Conservation (phyloP, 2,113 vertebrate genomes). For the Triplophysa tibetana region DNA sequence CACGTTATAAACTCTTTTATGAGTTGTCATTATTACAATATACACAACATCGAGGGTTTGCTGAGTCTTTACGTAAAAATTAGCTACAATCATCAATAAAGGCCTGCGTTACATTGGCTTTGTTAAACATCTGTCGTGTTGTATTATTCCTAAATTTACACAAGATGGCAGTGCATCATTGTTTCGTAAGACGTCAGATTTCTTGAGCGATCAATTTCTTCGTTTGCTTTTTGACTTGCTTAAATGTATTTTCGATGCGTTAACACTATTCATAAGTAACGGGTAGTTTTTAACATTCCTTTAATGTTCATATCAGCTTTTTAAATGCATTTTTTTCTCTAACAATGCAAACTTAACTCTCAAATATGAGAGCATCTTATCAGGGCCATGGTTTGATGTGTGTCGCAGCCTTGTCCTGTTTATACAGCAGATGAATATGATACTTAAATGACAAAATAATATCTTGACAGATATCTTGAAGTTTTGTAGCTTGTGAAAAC, state of each 20-base stretch:
- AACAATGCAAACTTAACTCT: no score
- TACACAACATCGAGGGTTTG: not conserved
- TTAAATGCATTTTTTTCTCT: no score
- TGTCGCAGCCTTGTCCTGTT: no score
- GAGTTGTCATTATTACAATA: not conserved
- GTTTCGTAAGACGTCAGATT: not conserved
- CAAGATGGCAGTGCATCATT: constrained; percentile 53
- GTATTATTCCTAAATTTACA: constrained; percentile 51
- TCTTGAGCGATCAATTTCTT: not conserved
- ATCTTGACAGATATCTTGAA: no score
- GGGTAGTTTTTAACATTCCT: not conserved
- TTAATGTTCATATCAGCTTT: not conserved
- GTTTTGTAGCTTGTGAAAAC: not conserved
- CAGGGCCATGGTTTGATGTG: no score
- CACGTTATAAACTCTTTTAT: no score
- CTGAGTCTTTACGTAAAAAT: no score
- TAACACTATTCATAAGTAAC: not conserved
- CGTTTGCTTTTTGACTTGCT: not conserved
- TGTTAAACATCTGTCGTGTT: not conserved
- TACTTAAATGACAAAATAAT: no score
- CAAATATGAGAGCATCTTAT: no score
- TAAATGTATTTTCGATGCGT: not conserved
- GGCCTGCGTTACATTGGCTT: not conserved
- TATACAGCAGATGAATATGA: no score
- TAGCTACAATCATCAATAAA: no score